Conservation (phyloP, 2,113 vertebrate species). For the Corythaixoides concolor region DNA sequence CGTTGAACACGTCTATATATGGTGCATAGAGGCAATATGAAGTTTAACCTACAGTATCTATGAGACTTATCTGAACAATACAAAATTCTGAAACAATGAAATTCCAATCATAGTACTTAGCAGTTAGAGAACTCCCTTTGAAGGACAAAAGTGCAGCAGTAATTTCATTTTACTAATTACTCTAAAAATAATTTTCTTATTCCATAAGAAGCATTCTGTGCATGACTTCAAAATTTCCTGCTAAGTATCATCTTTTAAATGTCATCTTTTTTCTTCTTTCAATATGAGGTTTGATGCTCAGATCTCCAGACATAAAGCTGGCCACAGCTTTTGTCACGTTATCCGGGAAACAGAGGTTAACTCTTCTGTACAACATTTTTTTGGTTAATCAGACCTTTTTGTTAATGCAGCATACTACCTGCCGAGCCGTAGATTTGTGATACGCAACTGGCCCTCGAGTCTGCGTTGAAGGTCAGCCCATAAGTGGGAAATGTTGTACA, state of each 20-base stretch:
- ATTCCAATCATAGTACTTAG: background rate
- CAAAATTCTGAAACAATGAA: background rate
- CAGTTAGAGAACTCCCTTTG: background rate
- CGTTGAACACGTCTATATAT: too few species aligned
- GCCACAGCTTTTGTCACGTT: background rate
- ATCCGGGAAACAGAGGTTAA: background rate
- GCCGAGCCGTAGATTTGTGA: background rate
- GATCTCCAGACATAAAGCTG: background rate
- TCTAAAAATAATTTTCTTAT: background rate
- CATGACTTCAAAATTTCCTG: background rate
- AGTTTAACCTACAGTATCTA: background rate
- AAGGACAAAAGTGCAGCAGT: background rate
- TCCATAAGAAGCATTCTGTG: background rate
- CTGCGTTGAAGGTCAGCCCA: background rate
- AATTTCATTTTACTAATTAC: background rate
- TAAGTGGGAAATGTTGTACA: background rate
- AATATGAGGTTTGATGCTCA: background rate
- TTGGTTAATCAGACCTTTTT: background rate
- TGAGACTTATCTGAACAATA: background rate
- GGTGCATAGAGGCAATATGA: fast-evolving
- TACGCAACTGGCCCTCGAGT: fast-evolving
- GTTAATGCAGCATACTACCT: background rate
- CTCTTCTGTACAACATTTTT: fast-evolving
- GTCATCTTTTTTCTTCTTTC: background rate
- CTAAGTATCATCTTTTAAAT: background rate